These are phyloP conservation scores for Papilio dardanus DNA, from an alignment of 1,140 invertebrate genomes.

Conservation along the genomic window DNA sequence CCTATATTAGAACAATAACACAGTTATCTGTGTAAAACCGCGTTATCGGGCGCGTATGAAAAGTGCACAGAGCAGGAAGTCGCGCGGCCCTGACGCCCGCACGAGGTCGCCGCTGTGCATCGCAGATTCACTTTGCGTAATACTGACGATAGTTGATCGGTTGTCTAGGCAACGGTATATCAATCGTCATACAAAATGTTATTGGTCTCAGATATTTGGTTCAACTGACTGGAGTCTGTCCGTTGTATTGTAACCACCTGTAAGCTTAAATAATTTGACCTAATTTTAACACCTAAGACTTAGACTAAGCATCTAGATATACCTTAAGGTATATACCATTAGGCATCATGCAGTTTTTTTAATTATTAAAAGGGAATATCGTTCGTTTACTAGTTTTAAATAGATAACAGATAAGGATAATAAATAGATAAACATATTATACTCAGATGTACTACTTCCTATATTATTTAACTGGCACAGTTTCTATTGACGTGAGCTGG, in stretches of 20 bases:
- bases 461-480: neutral
- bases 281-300: neutral
- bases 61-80: slow-evolving; percentile 52
- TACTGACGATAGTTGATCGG: neutral
- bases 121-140: slow-evolving; percentile 24
- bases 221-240: neutral
- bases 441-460: neutral
- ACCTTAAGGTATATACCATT: neutral
- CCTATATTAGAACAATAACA: slow-evolving; percentile 28
- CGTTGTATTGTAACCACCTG: no score
- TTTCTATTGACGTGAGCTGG: neutral
- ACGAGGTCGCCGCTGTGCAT: slow-evolving; percentile 30
- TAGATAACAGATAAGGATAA: slow-evolving; percentile 20
- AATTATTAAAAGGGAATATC: neutral
- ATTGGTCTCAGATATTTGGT: neutral
- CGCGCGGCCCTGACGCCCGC: slow-evolving; percentile 42
- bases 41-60: slow-evolving; percentile 33
- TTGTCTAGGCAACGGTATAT: slow-evolving; percentile 33
- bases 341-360: neutral
- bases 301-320: neutral
- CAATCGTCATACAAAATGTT: slow-evolving; percentile 12
- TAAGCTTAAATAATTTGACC: no score
- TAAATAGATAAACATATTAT: slow-evolving; percentile 22
- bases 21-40: slow-evolving; percentile 23
- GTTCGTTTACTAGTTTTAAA: neutral